Evolutionary conservation across 2,797 vertebrate genomes (phyloP).

Genomic region (Hozukius guyotensis): DNA sequence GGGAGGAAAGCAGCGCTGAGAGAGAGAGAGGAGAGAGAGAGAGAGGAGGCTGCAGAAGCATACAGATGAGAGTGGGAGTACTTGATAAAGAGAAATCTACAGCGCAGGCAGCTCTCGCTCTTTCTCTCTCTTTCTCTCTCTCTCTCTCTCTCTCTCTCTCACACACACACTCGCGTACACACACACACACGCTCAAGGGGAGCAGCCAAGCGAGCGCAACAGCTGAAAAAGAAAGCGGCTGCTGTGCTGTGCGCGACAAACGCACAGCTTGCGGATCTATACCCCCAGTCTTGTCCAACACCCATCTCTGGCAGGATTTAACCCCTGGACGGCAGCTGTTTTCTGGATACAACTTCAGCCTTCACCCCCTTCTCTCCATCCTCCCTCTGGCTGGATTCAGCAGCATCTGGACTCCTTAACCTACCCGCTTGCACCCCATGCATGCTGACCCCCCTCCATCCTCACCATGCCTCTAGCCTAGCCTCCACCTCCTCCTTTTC

Average conservation of each 20-base stretch:
- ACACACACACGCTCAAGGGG: conserved; percentile 40
- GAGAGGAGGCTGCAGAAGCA: conserved; percentile 90
- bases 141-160: conserved; percentile 13
- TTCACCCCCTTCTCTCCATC: conserved; percentile 3
- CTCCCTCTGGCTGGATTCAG: conserved; percentile 56
- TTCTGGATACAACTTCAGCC: conserved; percentile 77
- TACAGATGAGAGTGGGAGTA: conserved; percentile 99
- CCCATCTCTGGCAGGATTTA: conserved; percentile 69
- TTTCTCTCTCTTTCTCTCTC: conserved; percentile 39
- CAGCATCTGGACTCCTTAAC: conserved; percentile 42
- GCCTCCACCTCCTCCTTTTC: conserved; percentile 10
- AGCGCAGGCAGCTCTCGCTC: conserved; percentile 89
- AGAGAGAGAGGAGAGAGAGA: conserved; percentile 76
- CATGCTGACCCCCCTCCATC: conserved; percentile 65
- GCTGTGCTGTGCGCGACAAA: conserved; percentile 57
- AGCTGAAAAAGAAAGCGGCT: conserved; percentile 75
- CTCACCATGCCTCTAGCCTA: conserved; percentile 70
- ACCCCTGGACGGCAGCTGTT: conserved; percentile 59
- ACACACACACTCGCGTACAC: conserved; percentile 16
- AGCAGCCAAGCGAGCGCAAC: conserved; percentile 80
- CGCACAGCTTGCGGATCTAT: conserved; percentile 73
- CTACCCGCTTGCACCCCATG: conserved; percentile 35
- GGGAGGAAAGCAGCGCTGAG: conserved; percentile 43
- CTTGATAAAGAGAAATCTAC: conserved; percentile 97
- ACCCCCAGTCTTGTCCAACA: conserved; percentile 58